phyloP scores from a whole-genome alignment of 64 coral and sea anemone species.

The Orbicella faveolata region DNA sequence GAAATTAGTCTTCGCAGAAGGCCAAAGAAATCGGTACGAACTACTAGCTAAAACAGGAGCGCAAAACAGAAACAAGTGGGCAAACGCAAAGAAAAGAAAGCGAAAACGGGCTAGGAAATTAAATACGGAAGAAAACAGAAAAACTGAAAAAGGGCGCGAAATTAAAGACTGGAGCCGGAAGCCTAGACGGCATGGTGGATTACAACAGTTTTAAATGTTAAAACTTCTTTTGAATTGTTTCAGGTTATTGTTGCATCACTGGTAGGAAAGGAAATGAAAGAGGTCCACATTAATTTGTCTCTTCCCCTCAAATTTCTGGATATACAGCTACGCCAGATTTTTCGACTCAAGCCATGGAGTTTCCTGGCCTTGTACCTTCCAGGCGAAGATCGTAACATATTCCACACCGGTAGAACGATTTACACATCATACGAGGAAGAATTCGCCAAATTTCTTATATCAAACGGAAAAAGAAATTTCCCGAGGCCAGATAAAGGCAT shows the following conservation, averaged over 20 bases:
- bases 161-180: not conserved
- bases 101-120: too few species aligned
- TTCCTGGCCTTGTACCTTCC: conserved; percentile 30
- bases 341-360: conserved; percentile 37
- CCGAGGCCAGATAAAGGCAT: conserved; percentile 17
- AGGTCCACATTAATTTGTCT: conserved; percentile 11
- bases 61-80: not conserved
- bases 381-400: conserved; percentile 10
- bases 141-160: too few species aligned
- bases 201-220: not conserved
- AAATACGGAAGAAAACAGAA: too few species aligned
- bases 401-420: conserved; percentile 30
- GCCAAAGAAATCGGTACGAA: too few species aligned
- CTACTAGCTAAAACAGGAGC: too few species aligned
- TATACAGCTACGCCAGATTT: conserved; percentile 29
- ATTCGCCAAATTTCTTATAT: conserved; percentile 36
- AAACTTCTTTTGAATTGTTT: not conserved
- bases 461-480: conserved; percentile 55
- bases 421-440: conserved; percentile 41
- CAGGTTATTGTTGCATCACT: conserved; percentile 44
- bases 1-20: too few species aligned
- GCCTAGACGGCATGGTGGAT: not conserved
- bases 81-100: not conserved
- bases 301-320: conserved; percentile 28
- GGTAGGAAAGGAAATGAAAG: conserved; percentile 34